phyloP scores from a whole-genome alignment of 2,113 vertebrate genomes.

The Malurus alboscapulatus region DNA sequence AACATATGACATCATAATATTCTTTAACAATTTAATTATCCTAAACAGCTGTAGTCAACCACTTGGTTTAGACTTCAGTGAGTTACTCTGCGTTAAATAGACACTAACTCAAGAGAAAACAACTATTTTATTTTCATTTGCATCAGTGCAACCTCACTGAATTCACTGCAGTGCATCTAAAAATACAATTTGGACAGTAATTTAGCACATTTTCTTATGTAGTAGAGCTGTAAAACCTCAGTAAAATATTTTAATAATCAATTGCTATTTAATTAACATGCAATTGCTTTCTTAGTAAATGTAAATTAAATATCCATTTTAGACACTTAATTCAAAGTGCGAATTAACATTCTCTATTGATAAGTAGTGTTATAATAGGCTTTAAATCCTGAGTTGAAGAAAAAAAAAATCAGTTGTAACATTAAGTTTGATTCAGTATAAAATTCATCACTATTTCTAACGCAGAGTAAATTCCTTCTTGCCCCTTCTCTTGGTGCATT shows the following conservation, averaged over 20 bases:
- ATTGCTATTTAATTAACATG: constrained; percentile 58
- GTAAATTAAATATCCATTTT: constrained; percentile 61
- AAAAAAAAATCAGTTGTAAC: constrained; percentile 43
- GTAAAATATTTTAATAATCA: constrained; percentile 55
- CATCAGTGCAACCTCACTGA: neutral
- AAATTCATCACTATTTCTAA: constrained; percentile 28
- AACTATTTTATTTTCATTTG: neutral
- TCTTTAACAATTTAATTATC: neutral
- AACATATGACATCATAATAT: neutral
- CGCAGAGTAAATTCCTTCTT: neutral
- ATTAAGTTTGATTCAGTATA: constrained; percentile 27
- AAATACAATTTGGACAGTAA: neutral
- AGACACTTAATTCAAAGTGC: constrained; percentile 48
- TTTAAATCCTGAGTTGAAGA: constrained; percentile 8
- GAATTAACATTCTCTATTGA: constrained; percentile 40
- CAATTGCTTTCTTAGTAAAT: constrained; percentile 47
- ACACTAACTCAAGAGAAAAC: neutral
- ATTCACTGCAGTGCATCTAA: neutral
- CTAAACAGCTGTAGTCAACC: neutral
- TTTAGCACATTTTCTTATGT: neutral
- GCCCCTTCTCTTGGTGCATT: neutral
- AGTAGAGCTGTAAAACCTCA: neutral
- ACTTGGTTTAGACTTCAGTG: neutral
- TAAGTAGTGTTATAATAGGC: constrained; percentile 43
- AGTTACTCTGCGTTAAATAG: neutral